These are phyloP conservation scores for Anomalospiza imberbis DNA, from an alignment of 2,797 vertebrate genomes.

Conservation along the genomic window DNA sequence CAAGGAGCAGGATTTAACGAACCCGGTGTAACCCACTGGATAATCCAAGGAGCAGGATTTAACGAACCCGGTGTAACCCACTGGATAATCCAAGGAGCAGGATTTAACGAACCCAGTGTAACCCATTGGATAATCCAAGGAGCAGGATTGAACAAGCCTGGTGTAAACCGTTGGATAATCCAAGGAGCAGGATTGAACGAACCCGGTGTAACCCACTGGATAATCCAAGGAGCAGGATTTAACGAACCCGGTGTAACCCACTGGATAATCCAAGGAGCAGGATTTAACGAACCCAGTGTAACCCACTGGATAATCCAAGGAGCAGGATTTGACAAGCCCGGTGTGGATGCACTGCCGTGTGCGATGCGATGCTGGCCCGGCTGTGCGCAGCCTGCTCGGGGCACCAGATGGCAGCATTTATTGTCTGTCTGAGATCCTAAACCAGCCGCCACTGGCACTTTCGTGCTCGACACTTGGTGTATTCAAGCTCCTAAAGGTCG, in stretches of 20 bases:
- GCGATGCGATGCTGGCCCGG: accelerated
- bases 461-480: accelerated
- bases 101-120: too few species aligned
- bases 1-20: too few species aligned
- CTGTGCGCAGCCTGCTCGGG: neutral
- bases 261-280: neutral
- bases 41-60: too few species aligned
- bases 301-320: accelerated
- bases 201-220: accelerated
- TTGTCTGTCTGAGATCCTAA: neutral
- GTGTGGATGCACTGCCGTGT: accelerated
- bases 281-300: accelerated
- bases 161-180: accelerated
- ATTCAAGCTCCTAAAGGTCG: neutral
- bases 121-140: accelerated
- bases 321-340: accelerated
- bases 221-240: neutral
- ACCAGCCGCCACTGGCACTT: neutral
- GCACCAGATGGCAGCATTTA: slow-evolving; percentile 64
- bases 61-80: too few species aligned
- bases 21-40: accelerated
- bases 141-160: too few species aligned
- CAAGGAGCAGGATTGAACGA: too few species aligned
- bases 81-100: accelerated
- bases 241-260: accelerated